A percentile compares a stretch with the other conserved stretches of the same genome.
These are phyloP conservation scores for Idris sp. DNA, from an alignment of 1,140 invertebrate species.

Conservation along the genomic window DNA sequence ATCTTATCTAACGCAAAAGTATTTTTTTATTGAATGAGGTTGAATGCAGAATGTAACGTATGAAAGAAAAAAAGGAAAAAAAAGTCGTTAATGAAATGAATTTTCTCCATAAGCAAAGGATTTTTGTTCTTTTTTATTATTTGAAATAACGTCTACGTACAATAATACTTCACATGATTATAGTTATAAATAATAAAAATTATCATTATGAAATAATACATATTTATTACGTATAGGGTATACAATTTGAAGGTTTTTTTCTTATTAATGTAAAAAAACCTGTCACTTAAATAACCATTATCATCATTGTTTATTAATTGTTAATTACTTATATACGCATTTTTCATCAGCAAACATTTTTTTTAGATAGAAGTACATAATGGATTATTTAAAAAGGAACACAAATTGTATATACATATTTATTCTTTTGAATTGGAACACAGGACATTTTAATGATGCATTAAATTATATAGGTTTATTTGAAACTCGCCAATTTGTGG, in stretches of 20 bases:
- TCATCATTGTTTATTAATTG: constrained; percentile 13
- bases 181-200: constrained; percentile 36
- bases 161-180: constrained; percentile 36
- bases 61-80: constrained; percentile 7
- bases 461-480: constrained; percentile 1
- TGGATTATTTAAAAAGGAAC: constrained; percentile 40
- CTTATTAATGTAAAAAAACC: no score
- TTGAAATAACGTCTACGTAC: constrained; percentile 34
- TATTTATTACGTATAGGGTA: constrained; percentile 58
- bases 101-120: constrained; percentile 17
- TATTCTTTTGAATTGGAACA: constrained; percentile 16
- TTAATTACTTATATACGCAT: constrained; percentile 23
- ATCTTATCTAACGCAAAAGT: constrained; percentile 21
- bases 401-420: constrained; percentile 46
- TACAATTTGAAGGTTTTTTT: constrained; percentile 51
- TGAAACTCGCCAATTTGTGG: no score
- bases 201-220: constrained; percentile 43
- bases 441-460: constrained; percentile 13
- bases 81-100: no score
- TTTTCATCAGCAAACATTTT: constrained; percentile 19
- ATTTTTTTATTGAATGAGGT: constrained; percentile 7
- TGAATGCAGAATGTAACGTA: neutral
- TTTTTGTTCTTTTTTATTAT: constrained; percentile 36
- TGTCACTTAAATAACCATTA: constrained; percentile 47
- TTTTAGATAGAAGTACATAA: constrained; percentile 20